Evolutionary conservation across 2,888 invertebrate species (phyloP).

Genomic region (Leucophora obtusa): DNA sequence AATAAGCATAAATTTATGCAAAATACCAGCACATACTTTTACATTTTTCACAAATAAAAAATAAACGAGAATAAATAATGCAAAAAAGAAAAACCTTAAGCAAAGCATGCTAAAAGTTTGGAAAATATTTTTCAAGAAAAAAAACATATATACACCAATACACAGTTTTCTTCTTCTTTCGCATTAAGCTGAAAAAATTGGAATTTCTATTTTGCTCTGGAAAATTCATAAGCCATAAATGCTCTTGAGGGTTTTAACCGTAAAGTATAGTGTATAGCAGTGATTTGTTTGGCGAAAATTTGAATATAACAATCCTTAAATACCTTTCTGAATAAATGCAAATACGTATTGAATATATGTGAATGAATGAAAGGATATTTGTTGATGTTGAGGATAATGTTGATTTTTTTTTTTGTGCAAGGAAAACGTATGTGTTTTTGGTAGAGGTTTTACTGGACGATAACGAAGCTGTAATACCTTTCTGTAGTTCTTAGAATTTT

Average conservation of each 20-base stretch:
- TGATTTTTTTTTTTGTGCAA: no score
- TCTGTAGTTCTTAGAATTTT: no score
- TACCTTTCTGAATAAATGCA: constrained; percentile 59
- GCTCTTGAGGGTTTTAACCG: constrained; percentile 51
- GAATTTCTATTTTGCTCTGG: constrained; percentile 35
- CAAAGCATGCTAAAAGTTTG: constrained; percentile 21
- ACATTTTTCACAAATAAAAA: constrained; percentile 66
- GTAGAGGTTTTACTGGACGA: no score
- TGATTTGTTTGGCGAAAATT: constrained; percentile 68
- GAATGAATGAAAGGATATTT: neutral
- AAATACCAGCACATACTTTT: constrained; percentile 66
- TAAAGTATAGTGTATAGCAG: constrained; percentile 51
- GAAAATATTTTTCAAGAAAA: constrained; percentile 6
- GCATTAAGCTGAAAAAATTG: neutral
- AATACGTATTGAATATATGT: constrained; percentile 24
- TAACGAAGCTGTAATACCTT: no score
- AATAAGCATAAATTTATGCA: constrained; percentile 69
- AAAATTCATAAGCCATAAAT: constrained; percentile 66
- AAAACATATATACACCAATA: constrained; percentile 12
- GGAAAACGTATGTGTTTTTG: no score
- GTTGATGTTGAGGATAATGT: neutral
- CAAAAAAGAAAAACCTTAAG: constrained; percentile 16
- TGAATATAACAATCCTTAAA: constrained; percentile 68
- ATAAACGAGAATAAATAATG: constrained; percentile 68
- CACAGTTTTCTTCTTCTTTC: constrained; percentile 17